Conservation (phyloP, 2,888 invertebrate genomes). For the Eristalinus sepulchralis region DNA sequence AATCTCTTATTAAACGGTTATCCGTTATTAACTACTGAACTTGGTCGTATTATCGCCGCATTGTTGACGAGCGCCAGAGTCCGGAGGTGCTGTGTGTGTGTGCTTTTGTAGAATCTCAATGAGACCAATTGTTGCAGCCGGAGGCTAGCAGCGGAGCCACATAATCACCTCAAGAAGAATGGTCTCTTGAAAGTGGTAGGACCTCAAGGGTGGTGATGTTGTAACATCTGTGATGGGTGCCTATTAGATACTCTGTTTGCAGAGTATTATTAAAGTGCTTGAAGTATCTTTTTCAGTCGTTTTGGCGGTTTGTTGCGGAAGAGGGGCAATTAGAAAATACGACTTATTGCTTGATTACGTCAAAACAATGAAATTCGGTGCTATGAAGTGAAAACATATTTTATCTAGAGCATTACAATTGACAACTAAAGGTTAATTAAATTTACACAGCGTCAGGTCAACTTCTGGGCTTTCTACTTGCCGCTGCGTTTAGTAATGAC, state of each 20-base stretch:
- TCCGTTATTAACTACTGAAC: slow-evolving; percentile 60
- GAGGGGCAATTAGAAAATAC: slow-evolving; percentile 17
- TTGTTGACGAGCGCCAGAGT: not conserved
- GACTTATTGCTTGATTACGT: slow-evolving; percentile 13
- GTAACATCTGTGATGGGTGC: not conserved
- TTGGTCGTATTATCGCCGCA: slow-evolving; percentile 14
- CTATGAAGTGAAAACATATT: too few relatives aligned
- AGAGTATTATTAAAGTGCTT: slow-evolving; percentile 27
- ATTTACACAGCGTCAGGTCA: not conserved
- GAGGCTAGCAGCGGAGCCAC: not conserved
- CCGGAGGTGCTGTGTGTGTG: not conserved
- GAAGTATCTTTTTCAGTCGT: not conserved
- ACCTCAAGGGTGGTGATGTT: not conserved
- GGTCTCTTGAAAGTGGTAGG: slow-evolving; percentile 14
- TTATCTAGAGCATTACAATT: too few relatives aligned
- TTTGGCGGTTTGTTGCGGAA: slow-evolving; percentile 27
- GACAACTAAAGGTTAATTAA: not conserved
- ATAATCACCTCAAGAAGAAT: not conserved
- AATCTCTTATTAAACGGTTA: slow-evolving; percentile 49
- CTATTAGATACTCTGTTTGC: slow-evolving; percentile 27
- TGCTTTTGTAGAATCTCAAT: slow-evolving; percentile 21
- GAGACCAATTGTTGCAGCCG: slow-evolving; percentile 28
- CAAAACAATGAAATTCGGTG: not conserved
- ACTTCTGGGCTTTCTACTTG: not conserved
- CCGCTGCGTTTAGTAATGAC: not conserved